phyloP scores from a whole-genome alignment of 1,140 invertebrate species.

The Temnothorax longispinosus region DNA sequence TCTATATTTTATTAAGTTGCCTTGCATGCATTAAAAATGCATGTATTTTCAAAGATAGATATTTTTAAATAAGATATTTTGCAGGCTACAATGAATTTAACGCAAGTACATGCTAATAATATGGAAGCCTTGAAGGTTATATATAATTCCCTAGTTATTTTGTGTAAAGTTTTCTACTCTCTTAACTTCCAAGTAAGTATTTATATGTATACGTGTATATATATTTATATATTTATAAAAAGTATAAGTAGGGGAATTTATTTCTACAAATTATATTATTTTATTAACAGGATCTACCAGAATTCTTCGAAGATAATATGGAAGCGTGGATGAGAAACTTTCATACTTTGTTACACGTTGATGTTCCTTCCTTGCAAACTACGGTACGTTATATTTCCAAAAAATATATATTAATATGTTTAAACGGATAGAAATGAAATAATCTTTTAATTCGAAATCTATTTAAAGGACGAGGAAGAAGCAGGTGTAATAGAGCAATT shows the following conservation, averaged over 20 bases:
- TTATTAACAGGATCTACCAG: constrained; percentile 93
- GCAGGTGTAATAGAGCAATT: constrained; percentile 96
- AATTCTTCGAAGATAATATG: constrained; percentile 99
- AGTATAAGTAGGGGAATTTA: neutral
- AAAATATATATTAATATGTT: constrained; percentile 2
- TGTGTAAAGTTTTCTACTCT: constrained; percentile 99
- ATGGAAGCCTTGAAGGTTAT: constrained; percentile 93
- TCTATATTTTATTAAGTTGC: constrained; percentile 17
- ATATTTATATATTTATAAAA: neutral
- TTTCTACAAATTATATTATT: constrained; percentile 1
- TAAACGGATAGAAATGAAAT: constrained; percentile 3
- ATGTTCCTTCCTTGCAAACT: constrained; percentile 91
- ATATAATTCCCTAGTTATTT: constrained; percentile 94
- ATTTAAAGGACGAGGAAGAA: constrained; percentile 92
- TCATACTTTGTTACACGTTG: constrained; percentile 91
- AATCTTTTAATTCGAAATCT: constrained; percentile 59
- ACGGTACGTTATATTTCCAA: constrained; percentile 83
- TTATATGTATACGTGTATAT: neutral
- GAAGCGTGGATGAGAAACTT: constrained; percentile 97
- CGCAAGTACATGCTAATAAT: constrained; percentile 92
- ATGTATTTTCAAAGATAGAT: neutral
- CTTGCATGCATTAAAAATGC: constrained; percentile 35
- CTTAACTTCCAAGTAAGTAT: constrained; percentile 94
- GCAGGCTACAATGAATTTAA: constrained; percentile 94
- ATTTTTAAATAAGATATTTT: constrained; percentile 73